Evolutionary conservation across 1,140 invertebrate species (phyloP), one percentile per base, ranked within the genome.

Genomic region (Leptestheria dahalacensis): DNA sequence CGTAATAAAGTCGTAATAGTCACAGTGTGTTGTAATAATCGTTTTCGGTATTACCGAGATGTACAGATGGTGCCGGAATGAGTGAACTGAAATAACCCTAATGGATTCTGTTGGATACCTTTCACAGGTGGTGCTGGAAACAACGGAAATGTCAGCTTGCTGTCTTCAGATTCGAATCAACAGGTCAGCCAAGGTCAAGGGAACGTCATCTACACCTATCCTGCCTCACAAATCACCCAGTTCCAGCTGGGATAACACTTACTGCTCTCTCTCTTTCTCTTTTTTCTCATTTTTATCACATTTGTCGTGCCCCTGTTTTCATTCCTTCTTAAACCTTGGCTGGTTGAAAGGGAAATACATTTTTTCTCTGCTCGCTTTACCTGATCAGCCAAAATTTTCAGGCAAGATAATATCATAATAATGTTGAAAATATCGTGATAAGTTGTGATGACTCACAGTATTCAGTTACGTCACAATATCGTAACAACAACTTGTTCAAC

Each of bases 181-280:
- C 53, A 55, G 9, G 15, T 29, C 11, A 54, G 11, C 28, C 26
- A 55, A 12, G 26, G 33, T 2, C 53, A 55, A 28, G 53, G 26
- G 20, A 55, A 55, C n/a, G 26, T 55, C 15, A 55, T 55, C 15
- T 55, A 55, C 15, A 41, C 53, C 2, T 55, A 55, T 33, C 53
- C 53, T 9, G 23, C 26, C n/a, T n/a, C 53, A 1, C 53, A 55
- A 4, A 55, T 55, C 1, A 25, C 53, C 18, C 53, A 55, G 21
- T 55, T 55, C 28, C 53, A 55, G 21, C 20, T 55, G 11, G 53
- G 53, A 28, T 55, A 29, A 55, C 2, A 28, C 15, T 41, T 41
- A 41, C 33, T 15, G 6, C 33, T 41, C 33, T 41, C 15, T 15
- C 15, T 41, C 15, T 41, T 9, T 9, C 6, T 41, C 33, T 41